phyloP scores from a whole-genome alignment of 2,797 vertebrate genomes.

The Falco rusticolus region DNA sequence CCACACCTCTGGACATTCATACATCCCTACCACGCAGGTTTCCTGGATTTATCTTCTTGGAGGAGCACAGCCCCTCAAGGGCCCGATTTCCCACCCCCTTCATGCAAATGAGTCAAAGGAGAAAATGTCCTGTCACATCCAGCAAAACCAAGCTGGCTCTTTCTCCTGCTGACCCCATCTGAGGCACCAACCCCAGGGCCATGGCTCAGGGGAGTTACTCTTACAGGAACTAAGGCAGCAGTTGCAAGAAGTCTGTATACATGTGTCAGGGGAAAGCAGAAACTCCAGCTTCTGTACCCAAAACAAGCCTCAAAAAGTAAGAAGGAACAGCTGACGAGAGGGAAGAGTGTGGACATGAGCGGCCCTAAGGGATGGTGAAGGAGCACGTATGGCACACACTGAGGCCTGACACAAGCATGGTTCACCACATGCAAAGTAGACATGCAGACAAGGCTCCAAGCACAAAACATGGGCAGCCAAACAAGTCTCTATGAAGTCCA shows the following conservation, averaged over 20 bases:
- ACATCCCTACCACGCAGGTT: rapidly evolving
- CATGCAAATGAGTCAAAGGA: background rate
- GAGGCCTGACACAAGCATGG: background rate
- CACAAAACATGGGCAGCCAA: constrained; percentile 63
- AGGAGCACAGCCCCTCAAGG: background rate
- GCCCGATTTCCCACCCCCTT: background rate
- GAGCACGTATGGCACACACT: background rate
- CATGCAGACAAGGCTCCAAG: constrained; percentile 70
- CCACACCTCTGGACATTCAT: background rate
- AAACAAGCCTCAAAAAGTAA: background rate
- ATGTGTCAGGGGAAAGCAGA: background rate
- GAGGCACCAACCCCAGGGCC: background rate
- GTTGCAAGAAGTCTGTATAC: background rate
- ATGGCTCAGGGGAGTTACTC: background rate
- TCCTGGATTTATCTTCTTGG: background rate
- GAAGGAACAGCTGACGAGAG: background rate
- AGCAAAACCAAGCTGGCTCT: background rate
- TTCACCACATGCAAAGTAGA: constrained; percentile 53
- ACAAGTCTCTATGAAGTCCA: constrained; percentile 81
- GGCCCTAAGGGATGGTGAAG: background rate
- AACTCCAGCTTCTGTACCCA: background rate
- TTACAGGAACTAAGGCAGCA: background rate
- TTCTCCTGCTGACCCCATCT: background rate
- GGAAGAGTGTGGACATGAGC: background rate
- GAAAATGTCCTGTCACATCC: background rate